Conservation (phyloP, 2,797 vertebrate species). For the Hoplostethus mediterraneus region DNA sequence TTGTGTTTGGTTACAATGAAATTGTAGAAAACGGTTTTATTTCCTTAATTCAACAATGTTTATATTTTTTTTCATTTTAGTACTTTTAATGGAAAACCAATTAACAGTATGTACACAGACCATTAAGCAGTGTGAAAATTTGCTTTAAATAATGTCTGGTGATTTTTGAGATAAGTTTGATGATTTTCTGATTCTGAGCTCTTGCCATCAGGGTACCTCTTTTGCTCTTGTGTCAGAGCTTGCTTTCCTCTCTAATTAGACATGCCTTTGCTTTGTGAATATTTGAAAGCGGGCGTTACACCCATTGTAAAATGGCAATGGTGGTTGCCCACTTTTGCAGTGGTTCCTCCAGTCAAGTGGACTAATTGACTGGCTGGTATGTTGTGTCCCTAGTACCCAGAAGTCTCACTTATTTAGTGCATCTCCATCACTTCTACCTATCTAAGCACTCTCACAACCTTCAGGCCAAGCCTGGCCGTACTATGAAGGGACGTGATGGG, state of each 20-base stretch:
- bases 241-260: too few species aligned
- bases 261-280: too few species aligned
- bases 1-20: too few species aligned
- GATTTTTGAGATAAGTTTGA: background rate
- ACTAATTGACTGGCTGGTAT: conserved; percentile 7
- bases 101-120: too few species aligned
- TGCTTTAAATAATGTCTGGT: background rate
- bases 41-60: too few species aligned
- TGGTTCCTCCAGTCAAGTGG: background rate
- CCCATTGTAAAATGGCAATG: background rate
- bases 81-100: too few species aligned
- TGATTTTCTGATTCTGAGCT: conserved; percentile 1
- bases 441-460: background rate
- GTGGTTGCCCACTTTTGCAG: conserved; percentile 16
- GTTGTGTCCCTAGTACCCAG: conserved; percentile 2
- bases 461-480: conserved; percentile 1
- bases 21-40: too few species aligned
- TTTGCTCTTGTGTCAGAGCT: background rate
- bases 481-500: conserved; percentile 6
- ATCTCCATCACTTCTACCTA: background rate
- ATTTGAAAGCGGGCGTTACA: too few species aligned
- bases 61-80: too few species aligned
- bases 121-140: background rate
- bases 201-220: background rate
- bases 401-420: conserved; percentile 2